These are phyloP conservation scores for Selene dorsalis DNA, from an alignment of 2,797 vertebrate species.

Conservation along the genomic window DNA sequence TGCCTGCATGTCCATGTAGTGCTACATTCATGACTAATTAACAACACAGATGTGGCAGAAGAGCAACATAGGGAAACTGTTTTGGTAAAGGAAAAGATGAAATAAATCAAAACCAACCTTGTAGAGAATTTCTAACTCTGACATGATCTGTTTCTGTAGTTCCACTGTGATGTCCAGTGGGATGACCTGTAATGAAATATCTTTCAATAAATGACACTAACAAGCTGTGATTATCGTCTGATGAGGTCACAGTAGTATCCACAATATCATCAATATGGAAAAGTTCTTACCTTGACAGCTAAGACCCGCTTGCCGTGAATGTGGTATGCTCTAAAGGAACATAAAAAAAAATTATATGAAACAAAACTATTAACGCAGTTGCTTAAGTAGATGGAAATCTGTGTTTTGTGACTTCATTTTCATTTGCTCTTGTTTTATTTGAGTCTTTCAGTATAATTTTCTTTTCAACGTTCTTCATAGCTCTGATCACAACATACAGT, in stretches of 20 bases:
- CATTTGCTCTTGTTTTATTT: not conserved
- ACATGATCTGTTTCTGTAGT: slow-evolving; percentile 99
- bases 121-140: slow-evolving; percentile 98
- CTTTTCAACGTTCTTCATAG: too few species aligned
- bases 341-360: slow-evolving; percentile 29
- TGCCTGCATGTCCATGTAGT: not conserved
- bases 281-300: slow-evolving; percentile 93
- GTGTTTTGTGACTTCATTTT: not conserved
- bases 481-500: too few species aligned
- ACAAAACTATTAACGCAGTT: slow-evolving; percentile 7
- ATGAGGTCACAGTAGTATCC: not conserved
- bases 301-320: slow-evolving; percentile 92
- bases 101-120: slow-evolving; percentile 84
- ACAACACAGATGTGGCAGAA: slow-evolving; percentile 14
- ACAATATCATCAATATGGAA: not conserved
- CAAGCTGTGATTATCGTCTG: not conserved
- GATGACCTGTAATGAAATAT: slow-evolving; percentile 88
- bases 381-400: not conserved
- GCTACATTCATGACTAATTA: slow-evolving; percentile 31
- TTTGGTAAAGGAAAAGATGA: slow-evolving; percentile 6
- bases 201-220: slow-evolving; percentile 7
- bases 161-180: slow-evolving; percentile 98
- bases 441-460: too few species aligned
- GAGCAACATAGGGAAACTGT: not conserved
- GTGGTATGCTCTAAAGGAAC: slow-evolving; percentile 89